A percentile compares a stretch with the other conserved stretches of the same genome.
Conservation (phyloP, 1,140 invertebrate species). For the Phocides pigmalion region DNA sequence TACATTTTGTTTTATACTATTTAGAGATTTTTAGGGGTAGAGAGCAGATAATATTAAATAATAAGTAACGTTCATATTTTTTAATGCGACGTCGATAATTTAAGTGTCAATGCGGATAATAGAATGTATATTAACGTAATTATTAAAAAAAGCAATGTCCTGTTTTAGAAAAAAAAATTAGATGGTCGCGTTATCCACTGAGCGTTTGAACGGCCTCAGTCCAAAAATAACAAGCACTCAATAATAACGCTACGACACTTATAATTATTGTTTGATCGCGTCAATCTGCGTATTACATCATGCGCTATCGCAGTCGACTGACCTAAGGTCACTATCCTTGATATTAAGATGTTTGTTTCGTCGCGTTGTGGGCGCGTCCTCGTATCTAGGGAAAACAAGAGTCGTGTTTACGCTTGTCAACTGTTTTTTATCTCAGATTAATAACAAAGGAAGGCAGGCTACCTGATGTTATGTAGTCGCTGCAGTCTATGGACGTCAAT, state of each 20-base stretch:
- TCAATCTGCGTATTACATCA: constrained; percentile 40
- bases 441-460: too few species aligned
- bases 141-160: not conserved
- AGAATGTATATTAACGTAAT: too few species aligned
- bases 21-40: too few species aligned
- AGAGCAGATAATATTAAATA: too few species aligned
- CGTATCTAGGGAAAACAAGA: constrained; percentile 23
- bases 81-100: too few species aligned
- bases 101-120: too few species aligned
- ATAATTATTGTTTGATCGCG: constrained; percentile 5
- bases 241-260: constrained; percentile 1
- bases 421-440: too few species aligned
- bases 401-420: not conserved
- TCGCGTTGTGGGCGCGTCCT: constrained; percentile 38
- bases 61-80: too few species aligned
- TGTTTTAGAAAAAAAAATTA: not conserved
- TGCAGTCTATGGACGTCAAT: too few species aligned
- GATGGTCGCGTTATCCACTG: not conserved
- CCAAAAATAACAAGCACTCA: constrained; percentile 4
- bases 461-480: too few species aligned
- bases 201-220: not conserved
- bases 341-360: constrained; percentile 54
- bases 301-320: constrained; percentile 41
- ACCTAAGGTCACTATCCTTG: constrained; percentile 46
- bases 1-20: too few species aligned